phyloP scores from a whole-genome alignment of 2,797 vertebrate genomes.

The Xenops minutus region DNA sequence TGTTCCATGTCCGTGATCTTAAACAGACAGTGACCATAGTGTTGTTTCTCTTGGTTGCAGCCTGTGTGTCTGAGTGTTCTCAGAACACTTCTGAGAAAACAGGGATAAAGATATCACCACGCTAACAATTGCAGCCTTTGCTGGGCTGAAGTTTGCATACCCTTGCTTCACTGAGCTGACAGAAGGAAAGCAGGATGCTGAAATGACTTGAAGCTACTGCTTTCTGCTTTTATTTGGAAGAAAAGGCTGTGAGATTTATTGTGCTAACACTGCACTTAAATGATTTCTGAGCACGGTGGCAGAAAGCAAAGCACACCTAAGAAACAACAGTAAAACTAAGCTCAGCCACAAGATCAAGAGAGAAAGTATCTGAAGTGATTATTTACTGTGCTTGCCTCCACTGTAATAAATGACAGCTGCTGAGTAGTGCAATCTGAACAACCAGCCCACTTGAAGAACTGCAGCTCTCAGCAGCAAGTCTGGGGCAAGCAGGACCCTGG shows the following conservation, averaged over 20 bases:
- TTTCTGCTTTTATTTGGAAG: constrained; percentile 5
- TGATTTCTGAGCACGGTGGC: background rate
- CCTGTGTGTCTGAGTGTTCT: background rate
- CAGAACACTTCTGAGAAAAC: background rate
- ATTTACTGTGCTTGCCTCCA: background rate
- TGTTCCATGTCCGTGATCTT: background rate
- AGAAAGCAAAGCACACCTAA: background rate
- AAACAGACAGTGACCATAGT: background rate
- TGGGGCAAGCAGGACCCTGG: background rate
- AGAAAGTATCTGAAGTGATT: background rate
- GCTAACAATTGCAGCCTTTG: background rate
- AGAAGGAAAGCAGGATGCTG: background rate
- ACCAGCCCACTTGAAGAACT: background rate
- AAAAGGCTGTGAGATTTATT: background rate
- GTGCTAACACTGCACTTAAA: background rate
- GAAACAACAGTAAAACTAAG: background rate
- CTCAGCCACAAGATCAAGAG: background rate
- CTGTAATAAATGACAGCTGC: background rate
- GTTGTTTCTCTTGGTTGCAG: background rate
- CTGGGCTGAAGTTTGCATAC: background rate
- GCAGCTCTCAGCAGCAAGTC: background rate
- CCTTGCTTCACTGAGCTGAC: background rate
- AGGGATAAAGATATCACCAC: background rate
- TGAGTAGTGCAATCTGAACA: background rate
- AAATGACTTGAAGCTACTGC: background rate